Evolutionary conservation across 2,113 vertebrate species (phyloP).

Genomic region (Hydrolagus affinis): DNA sequence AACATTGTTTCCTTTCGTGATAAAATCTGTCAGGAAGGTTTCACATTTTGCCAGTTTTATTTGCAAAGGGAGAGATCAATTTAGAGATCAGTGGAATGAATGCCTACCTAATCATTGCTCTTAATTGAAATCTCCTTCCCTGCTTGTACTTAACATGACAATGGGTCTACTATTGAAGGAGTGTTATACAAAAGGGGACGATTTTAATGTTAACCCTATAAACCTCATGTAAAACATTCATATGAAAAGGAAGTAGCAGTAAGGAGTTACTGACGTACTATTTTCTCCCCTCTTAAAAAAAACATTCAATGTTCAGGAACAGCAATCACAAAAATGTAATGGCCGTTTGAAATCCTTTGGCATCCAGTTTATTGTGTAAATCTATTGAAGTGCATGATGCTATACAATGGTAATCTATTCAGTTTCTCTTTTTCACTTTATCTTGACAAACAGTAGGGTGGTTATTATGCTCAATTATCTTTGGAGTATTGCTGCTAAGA

Average conservation of each 20-base stretch:
- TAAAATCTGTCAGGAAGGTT: not conserved
- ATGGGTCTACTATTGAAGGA: not conserved
- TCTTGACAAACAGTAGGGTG: constrained; percentile 27
- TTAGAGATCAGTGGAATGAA: not conserved
- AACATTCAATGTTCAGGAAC: not conserved
- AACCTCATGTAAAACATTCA: not conserved
- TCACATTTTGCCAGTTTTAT: not conserved
- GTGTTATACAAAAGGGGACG: not conserved
- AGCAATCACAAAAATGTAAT: constrained; percentile 25
- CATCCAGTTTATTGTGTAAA: constrained; percentile 20
- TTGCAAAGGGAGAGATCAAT: not conserved
- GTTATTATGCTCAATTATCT: constrained; percentile 32
- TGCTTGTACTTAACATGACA: not conserved
- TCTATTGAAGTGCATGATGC: constrained; percentile 27
- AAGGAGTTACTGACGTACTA: not conserved
- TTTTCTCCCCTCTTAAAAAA: not conserved
- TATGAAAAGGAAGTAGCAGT: constrained; percentile 1
- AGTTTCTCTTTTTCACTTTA: constrained; percentile 24
- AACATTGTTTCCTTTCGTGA: not conserved
- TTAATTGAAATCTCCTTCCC: not conserved
- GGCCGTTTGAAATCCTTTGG: constrained; percentile 19
- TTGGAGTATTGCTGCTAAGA: constrained; percentile 19
- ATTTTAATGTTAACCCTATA: not conserved
- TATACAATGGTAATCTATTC: constrained; percentile 12
- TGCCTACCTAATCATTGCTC: not conserved